These are phyloP conservation scores for Elegia similella DNA, from an alignment of 2,888 invertebrate genomes.

Conservation along the genomic window DNA sequence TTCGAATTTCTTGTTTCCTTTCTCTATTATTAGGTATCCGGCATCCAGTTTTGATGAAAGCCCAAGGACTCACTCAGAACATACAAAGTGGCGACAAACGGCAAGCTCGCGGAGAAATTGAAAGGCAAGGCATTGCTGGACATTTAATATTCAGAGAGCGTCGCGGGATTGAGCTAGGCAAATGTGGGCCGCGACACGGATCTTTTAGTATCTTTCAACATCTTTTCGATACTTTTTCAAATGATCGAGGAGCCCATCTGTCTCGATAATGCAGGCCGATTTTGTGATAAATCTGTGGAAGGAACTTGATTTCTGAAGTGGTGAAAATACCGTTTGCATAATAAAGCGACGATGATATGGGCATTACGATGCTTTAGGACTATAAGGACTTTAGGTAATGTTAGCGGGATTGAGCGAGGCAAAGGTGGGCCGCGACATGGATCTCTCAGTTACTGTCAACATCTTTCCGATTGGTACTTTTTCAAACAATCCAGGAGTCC, in stretches of 20 bases:
- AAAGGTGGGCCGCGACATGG: too few species aligned
- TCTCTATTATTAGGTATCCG: constrained; percentile 31
- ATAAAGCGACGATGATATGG: too few species aligned
- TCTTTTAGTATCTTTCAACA: constrained; percentile 47
- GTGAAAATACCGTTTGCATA: too few species aligned
- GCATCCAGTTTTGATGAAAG: constrained; percentile 40
- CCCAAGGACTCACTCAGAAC: constrained; percentile 35
- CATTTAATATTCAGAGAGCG: constrained; percentile 70
- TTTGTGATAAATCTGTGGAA: too few species aligned
- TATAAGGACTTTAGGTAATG: too few species aligned
- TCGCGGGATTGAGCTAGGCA: constrained; percentile 62
- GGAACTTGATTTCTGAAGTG: too few species aligned
- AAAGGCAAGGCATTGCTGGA: constrained; percentile 51
- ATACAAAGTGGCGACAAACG: constrained; percentile 48
- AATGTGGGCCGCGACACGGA: constrained; percentile 71
- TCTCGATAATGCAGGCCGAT: too few species aligned
- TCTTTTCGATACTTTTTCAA: constrained; percentile 38
- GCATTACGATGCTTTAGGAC: too few species aligned
- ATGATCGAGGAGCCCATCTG: not conserved
- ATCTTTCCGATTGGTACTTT: too few species aligned
- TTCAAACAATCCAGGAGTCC: too few species aligned
- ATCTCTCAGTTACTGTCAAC: too few species aligned
- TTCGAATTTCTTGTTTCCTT: constrained; percentile 10
- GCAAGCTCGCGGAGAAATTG: constrained; percentile 55
- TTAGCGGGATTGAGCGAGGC: too few species aligned